A percentile compares a stretch with the other conserved stretches of the same genome.
Conservation (phyloP, 2,113 vertebrate species). For the Halichoeres trimaculatus region DNA sequence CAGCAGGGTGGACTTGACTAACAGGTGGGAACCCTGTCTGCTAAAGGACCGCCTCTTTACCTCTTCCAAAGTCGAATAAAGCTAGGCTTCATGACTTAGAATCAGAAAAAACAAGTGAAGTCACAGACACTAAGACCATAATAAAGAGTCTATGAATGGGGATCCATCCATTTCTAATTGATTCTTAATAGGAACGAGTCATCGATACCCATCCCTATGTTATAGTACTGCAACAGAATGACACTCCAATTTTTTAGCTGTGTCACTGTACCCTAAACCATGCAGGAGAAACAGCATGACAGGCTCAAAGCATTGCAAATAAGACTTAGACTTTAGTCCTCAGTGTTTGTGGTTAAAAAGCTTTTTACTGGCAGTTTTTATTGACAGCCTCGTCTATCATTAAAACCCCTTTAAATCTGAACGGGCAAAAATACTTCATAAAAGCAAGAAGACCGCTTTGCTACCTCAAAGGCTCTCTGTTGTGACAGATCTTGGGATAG, state of each 20-base stretch:
- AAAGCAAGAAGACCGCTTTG: not conserved
- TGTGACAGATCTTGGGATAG: conserved; percentile 49
- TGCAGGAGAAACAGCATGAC: not conserved
- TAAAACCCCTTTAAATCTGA: not conserved
- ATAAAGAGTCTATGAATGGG: no score
- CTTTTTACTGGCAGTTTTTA: not conserved
- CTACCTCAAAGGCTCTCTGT: conserved; percentile 20
- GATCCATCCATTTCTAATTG: no score
- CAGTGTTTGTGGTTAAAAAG: not conserved
- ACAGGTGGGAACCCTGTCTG: no score
- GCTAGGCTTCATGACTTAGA: no score
- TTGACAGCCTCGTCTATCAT: not conserved
- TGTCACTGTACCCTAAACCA: not conserved
- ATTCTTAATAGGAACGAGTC: no score
- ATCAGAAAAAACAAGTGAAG: no score
- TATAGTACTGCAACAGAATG: no score
- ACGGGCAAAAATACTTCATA: not conserved
- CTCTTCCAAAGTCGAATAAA: no score
- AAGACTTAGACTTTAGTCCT: not conserved
- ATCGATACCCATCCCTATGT: no score
- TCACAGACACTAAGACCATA: no score
- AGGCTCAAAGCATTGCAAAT: not conserved
- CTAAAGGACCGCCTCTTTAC: no score
- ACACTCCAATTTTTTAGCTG: not conserved
- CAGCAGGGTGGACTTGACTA: no score